Percentiles rank a stretch among this genome's conserved stretches.
These are phyloP conservation scores for Sitobion miscanthi DNA, from an alignment of 1,140 invertebrate genomes.

Conservation along the genomic window DNA sequence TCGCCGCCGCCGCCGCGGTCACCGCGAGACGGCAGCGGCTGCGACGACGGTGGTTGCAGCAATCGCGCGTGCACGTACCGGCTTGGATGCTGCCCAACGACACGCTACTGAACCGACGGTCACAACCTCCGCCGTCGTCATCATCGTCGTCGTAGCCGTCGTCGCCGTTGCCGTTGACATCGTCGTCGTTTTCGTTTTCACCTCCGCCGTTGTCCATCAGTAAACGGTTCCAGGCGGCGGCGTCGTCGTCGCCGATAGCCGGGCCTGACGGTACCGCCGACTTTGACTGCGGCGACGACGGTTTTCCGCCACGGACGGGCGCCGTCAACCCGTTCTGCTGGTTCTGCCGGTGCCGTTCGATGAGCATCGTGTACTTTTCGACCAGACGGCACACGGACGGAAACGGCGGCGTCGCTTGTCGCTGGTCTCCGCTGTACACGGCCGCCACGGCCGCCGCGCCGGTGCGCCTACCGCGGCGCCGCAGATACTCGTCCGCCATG, in stretches of 20 bases:
- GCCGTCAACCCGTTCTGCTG: constrained; percentile 18
- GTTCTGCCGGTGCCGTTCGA: constrained; percentile 46
- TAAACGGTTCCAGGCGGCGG: background rate
- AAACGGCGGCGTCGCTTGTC: constrained; percentile 26
- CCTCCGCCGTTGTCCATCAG: background rate
- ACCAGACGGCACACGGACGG: constrained; percentile 52
- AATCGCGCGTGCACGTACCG: constrained; percentile 42
- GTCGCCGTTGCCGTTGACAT: background rate
- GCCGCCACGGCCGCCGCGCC: constrained; percentile 39
- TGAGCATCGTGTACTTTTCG: constrained; percentile 54
- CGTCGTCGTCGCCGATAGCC: background rate
- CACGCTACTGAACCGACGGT: constrained; percentile 27
- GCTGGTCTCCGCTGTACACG: background rate
- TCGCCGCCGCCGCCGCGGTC: background rate
- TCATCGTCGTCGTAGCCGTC: background rate
- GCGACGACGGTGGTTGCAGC: background rate
- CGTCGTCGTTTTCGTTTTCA: background rate
- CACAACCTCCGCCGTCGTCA: background rate
- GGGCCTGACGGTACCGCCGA: background rate
- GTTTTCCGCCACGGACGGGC: background rate
- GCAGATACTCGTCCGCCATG: background rate
- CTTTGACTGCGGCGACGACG: background rate
- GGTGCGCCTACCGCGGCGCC: constrained; percentile 26
- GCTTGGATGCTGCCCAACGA: constrained; percentile 28
- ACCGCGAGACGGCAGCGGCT: background rate